Evolutionary conservation across 2,888 invertebrate genomes (phyloP), one percentile per base, ranked within the genome.

Genomic region (Serripes groenlandicus): DNA sequence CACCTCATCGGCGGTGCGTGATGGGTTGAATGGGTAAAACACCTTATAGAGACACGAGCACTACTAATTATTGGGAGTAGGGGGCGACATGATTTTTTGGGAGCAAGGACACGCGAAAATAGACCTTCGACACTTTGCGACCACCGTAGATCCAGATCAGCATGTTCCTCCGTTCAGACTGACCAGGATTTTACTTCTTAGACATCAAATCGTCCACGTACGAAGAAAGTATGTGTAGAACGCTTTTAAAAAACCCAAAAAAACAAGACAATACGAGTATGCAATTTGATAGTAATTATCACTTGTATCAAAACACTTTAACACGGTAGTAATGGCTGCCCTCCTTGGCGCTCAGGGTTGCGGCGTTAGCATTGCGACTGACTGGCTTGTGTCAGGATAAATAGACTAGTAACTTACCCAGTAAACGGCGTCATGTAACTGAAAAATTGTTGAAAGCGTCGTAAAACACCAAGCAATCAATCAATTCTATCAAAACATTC

Each of bases 1-100:
- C 83, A 62, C 79, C 34, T 76, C 62, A 58, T 21, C 62, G 69
- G 28, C 32, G 52, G 37, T 21, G 74, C 79, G 83, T 83, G 83
- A 79, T 69, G n/a, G 54, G 37, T 42, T 71, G 81, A 81, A 81
- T 66, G 69, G 64, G 35, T 18, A 75, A 64, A 75, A 75, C 73
- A 30, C 73, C 73, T 73, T 62, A 42, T 62, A 62, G 60, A 49
- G 56, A 23, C 56, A 35, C 32, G 30, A 35, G 35, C 23, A 54
- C 71, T 56, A 56, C 71, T 71, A 71, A 71, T 71, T 56, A 71
- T 35, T 23, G 28, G 35, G 42, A 66, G 37, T 23, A 42, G 66
- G 49, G 42, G n/a, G n/a, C n/a, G n/a, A n/a, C n/a, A n/a, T n/a
- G n/a, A n/a, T n/a, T n/a, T n/a, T n/a, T n/a, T n/a, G n/a, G n/a